Conservation (phyloP, 1,140 invertebrate genomes). For the Drosophila fuyamai region DNA sequence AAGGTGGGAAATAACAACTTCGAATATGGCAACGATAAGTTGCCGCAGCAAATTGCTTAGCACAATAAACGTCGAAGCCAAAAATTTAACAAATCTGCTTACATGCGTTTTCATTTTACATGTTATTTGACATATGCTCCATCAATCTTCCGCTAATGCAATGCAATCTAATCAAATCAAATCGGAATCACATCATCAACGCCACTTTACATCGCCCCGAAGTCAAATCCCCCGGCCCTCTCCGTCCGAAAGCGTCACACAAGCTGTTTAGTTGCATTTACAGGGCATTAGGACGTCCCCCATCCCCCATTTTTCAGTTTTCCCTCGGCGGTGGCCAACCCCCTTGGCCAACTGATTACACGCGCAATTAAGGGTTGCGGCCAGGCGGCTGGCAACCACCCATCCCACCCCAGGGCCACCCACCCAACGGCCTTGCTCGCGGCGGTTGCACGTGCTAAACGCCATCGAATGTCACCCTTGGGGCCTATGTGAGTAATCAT, state of each 20-base stretch:
- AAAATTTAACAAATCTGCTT: constrained; percentile 1
- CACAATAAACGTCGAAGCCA: background rate
- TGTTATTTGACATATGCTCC: constrained; percentile 44
- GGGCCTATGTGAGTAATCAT: constrained; percentile 50
- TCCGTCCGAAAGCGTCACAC: constrained; percentile 18
- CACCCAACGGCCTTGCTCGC: constrained; percentile 49
- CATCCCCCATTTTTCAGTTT: background rate
- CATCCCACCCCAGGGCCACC: constrained; percentile 5
- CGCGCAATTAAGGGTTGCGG: constrained; percentile 79
- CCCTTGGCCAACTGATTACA: constrained; percentile 58
- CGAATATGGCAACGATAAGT: background rate
- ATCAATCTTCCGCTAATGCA: constrained; percentile 70
- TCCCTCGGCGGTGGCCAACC: constrained; percentile 14
- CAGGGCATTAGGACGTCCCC: constrained; percentile 51
- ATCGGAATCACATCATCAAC: constrained; percentile 66
- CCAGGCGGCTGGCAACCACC: constrained; percentile 33
- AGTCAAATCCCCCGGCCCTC: constrained; percentile 21
- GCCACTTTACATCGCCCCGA: constrained; percentile 28
- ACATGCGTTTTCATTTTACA: constrained; percentile 1
- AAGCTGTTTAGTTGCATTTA: constrained; percentile 75
- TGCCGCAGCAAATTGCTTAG: constrained; percentile 4
- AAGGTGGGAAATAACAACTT: too few species aligned
- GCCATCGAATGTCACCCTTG: constrained; percentile 66
- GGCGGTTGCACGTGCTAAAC: constrained; percentile 74
- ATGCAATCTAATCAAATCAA: constrained; percentile 66